Evolutionary conservation across 2,888 invertebrate genomes (phyloP).

Genomic region (Dugesia japonica): DNA sequence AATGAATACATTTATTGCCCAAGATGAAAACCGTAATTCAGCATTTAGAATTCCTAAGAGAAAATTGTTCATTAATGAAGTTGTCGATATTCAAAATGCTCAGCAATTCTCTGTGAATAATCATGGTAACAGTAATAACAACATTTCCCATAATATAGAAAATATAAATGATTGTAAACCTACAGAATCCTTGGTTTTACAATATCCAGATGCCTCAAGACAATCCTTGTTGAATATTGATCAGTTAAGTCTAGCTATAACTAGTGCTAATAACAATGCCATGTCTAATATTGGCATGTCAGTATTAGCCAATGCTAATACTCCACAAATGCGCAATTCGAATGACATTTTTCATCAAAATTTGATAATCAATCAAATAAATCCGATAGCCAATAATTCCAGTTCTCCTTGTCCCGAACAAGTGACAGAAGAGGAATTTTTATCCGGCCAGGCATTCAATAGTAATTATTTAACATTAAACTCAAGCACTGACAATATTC

Average conservation of each 20-base stretch:
- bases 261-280: not conserved
- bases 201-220: not conserved
- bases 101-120: not conserved
- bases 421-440: conserved; percentile 6
- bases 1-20: not conserved
- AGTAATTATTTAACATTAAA: not conserved
- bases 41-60: conserved; percentile 3
- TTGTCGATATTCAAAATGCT: not conserved
- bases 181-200: not conserved
- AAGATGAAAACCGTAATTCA: conserved; percentile 1
- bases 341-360: not conserved
- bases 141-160: no score
- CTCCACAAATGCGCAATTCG: not conserved
- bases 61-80: not conserved
- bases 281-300: not conserved
- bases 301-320: not conserved
- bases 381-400: not conserved
- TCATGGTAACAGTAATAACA: no score
- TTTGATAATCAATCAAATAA: not conserved
- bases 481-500: not conserved
- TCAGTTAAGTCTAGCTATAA: not conserved
- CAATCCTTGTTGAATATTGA: not conserved
- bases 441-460: not conserved
- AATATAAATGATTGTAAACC: not conserved
- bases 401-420: not conserved